phyloP scores from a whole-genome alignment of 2,113 vertebrate genomes.

The Ctenodactylus gundi region DNA sequence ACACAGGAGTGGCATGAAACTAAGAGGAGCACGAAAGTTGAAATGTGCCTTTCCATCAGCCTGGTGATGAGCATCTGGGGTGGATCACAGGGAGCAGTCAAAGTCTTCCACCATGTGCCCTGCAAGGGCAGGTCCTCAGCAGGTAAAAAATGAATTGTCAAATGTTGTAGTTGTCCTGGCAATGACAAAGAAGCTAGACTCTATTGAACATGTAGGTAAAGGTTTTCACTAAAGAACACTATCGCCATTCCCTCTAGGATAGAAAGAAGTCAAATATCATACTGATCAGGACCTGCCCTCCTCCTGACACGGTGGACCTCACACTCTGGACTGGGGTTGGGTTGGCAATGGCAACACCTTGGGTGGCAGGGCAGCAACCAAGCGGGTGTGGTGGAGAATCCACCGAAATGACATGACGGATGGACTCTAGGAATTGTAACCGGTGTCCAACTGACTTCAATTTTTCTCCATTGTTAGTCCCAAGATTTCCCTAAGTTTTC shows the following conservation, averaged over 20 bases:
- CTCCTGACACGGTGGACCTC: no score
- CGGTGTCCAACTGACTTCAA: not conserved
- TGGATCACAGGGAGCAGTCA: not conserved
- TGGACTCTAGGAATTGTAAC: not conserved
- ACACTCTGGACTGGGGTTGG: not conserved
- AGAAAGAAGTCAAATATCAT: not conserved
- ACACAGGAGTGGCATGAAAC: not conserved
- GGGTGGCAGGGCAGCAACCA: not conserved
- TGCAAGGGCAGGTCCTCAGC: not conserved
- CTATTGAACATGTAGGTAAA: not conserved
- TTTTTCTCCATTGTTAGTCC: not conserved
- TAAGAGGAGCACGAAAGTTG: not conserved
- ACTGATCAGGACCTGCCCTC: not conserved
- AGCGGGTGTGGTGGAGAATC: not conserved
- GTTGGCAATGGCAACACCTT: rapidly evolving
- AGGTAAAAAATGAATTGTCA: not conserved
- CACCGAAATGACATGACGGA: not conserved
- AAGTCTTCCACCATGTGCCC: not conserved
- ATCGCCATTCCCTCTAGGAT: not conserved
- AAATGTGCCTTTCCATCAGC: not conserved
- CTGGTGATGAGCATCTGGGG: not conserved
- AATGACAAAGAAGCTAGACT: not conserved
- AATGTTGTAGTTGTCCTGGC: not conserved
- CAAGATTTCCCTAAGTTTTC: not conserved
- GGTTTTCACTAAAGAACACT: not conserved